Evolutionary conservation across 2,888 invertebrate species (phyloP).

Genomic region (Chaitophorus viminalis): DNA sequence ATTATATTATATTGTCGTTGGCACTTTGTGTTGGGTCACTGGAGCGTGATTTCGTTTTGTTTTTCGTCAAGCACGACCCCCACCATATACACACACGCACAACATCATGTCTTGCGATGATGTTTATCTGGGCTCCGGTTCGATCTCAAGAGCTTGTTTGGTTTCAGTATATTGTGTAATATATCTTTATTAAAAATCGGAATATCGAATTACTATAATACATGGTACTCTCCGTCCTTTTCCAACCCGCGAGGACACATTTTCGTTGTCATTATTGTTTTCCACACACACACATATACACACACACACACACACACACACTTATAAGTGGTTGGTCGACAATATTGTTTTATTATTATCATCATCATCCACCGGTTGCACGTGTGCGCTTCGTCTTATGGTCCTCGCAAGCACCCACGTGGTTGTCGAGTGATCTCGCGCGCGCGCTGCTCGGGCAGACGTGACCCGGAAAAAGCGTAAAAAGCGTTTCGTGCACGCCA

Average conservation of each 20-base stretch:
- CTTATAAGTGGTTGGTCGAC: constrained; percentile 1
- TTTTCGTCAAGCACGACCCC: not conserved
- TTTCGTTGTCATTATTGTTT: constrained; percentile 18
- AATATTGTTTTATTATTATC: not conserved
- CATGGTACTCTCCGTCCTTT: not conserved
- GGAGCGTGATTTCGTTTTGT: not conserved
- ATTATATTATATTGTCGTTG: too few species aligned
- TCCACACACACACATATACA: not conserved
- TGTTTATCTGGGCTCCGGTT: not conserved
- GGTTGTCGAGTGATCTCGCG: constrained; percentile 16
- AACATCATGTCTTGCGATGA: too few species aligned
- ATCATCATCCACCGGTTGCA: constrained; percentile 60
- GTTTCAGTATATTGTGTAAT: not conserved
- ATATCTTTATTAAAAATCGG: not conserved
- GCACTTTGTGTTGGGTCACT: not conserved
- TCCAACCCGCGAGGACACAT: not conserved
- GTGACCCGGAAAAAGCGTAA: constrained; percentile 51
- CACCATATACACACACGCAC: too few species aligned
- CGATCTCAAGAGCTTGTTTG: not conserved
- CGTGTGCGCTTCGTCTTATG: not conserved
- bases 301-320: not conserved
- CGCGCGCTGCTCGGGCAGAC: constrained; percentile 10
- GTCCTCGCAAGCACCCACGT: constrained; percentile 41
- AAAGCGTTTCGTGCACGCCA: constrained; percentile 13
- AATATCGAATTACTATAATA: constrained; percentile 33